phyloP scores from a whole-genome alignment of 1,140 invertebrate species.

The Papilio polyxenes region DNA sequence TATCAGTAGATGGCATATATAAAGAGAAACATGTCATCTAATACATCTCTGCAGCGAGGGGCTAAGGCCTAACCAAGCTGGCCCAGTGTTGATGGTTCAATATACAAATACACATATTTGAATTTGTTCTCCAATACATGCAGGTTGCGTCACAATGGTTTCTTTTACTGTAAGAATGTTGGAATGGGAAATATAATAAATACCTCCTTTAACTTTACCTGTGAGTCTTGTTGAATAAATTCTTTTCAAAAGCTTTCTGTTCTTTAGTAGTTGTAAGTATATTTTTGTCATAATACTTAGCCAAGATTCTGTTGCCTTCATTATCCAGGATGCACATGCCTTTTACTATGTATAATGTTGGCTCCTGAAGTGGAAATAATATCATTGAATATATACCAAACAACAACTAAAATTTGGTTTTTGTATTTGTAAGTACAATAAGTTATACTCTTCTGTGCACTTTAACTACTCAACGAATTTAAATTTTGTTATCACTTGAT shows the following conservation, averaged over 20 bases:
- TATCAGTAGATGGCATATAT: no score
- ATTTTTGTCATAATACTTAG: slow-evolving; percentile 98
- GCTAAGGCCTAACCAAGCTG: no score
- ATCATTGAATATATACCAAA: neutral
- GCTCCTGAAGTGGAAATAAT: slow-evolving; percentile 77
- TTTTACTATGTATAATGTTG: slow-evolving; percentile 83
- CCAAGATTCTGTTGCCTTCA: slow-evolving; percentile 97
- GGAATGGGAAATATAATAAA: neutral
- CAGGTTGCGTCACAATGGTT: neutral
- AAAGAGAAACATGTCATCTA: no score
- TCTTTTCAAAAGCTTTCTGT: slow-evolving; percentile 98
- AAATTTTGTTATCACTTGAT: no score
- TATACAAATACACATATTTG: no score
- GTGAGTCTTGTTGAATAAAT: slow-evolving; percentile 98
- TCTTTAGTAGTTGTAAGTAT: slow-evolving; percentile 95
- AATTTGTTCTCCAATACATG: no score
- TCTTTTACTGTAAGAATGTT: neutral
- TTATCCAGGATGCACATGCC: slow-evolving; percentile 98
- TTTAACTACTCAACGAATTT: no score
- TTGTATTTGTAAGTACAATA: neutral
- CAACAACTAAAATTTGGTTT: neutral
- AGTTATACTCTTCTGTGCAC: no score
- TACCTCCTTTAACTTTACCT: slow-evolving; percentile 58
- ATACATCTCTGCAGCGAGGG: no score
- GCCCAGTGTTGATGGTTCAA: no score